Evolutionary conservation across 2,888 invertebrate genomes (phyloP), one percentile per base, ranked within the genome.

Genomic region (Cyrtodaria siliqua): DNA sequence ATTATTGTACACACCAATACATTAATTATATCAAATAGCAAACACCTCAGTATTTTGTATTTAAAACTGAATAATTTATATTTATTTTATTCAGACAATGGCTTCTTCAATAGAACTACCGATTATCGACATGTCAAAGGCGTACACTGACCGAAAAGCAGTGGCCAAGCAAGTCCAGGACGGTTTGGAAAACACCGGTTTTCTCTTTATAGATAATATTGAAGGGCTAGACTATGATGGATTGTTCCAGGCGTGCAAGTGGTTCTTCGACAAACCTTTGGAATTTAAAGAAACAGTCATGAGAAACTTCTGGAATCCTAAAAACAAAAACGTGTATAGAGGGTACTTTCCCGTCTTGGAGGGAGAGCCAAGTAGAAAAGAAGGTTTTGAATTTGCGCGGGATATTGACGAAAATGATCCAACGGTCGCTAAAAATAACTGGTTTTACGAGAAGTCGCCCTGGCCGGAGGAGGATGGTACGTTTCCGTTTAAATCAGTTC

Each of bases 311-410:
- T 87, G 84, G 83, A 87, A 87, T 53, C 71, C 80, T 0, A 60
- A 73, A 6, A 83, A 81, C 53, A 27, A 57, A n/a, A 85, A 86
- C 56, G 53, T 82, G 2, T 87, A 86, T 50, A 71, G 87, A 16
- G 87, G 87, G 14, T 87, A 84, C 64, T 87, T 86, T 52, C 87
- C 87, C 0, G 71, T 85, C 1, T 67, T 69, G n/a, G 67, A 78
- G 42, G 83, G 70, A 0, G 83, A 80, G 59, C 75, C 77, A 23
- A 84, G 83, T 23, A 72, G 82, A 44, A 87, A 87, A 29, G 86
- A 87, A 61, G 86, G 86, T 0, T 87, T 84, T 57, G 87, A 87
- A 56, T 78, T 83, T 42, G 79, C 73, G 3, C 40, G 71, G 29
- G 84, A 80, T 16, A 56, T 81, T 9, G 64, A 59, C 14, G 60